These are phyloP conservation scores for Gibbula magus DNA, from an alignment of 2,888 invertebrate species.

Conservation along the genomic window DNA sequence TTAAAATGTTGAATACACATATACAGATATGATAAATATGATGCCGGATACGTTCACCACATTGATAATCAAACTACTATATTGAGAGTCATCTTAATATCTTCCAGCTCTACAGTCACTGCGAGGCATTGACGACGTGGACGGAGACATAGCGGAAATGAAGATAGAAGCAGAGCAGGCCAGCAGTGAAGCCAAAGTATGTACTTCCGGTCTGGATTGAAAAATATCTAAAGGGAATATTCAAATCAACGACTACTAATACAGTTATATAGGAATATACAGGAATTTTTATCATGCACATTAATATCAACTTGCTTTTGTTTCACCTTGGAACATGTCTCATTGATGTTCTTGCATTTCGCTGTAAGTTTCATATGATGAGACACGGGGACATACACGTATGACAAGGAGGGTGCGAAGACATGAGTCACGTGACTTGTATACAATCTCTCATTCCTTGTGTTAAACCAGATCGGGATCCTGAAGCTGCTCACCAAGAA, in stretches of 20 bases:
- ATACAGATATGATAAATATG: not conserved
- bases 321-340: too few relatives aligned
- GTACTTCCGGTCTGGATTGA: not conserved
- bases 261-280: too few relatives aligned
- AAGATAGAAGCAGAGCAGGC: conserved; percentile 83
- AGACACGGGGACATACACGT: too few relatives aligned
- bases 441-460: not conserved
- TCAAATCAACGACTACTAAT: too few relatives aligned
- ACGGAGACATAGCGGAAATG: conserved; percentile 98
- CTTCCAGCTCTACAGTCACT: conserved; percentile 79
- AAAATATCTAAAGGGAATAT: too few relatives aligned
- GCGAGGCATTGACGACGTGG: conserved; percentile 86
- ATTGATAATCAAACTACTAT: not conserved
- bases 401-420: too few relatives aligned
- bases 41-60: not conserved
- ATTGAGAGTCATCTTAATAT: not conserved
- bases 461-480: conserved; percentile 87
- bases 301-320: too few relatives aligned
- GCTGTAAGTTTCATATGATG: too few relatives aligned
- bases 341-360: too few relatives aligned
- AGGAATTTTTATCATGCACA: too few relatives aligned
- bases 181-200: conserved; percentile 66
- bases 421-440: too few relatives aligned
- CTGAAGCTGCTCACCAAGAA: conserved; percentile 92
- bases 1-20: too few relatives aligned